Evolutionary conservation across 2,797 vertebrate genomes (phyloP), one percentile per base, ranked within the genome.

Genomic region (Gobio occitaniae): DNA sequence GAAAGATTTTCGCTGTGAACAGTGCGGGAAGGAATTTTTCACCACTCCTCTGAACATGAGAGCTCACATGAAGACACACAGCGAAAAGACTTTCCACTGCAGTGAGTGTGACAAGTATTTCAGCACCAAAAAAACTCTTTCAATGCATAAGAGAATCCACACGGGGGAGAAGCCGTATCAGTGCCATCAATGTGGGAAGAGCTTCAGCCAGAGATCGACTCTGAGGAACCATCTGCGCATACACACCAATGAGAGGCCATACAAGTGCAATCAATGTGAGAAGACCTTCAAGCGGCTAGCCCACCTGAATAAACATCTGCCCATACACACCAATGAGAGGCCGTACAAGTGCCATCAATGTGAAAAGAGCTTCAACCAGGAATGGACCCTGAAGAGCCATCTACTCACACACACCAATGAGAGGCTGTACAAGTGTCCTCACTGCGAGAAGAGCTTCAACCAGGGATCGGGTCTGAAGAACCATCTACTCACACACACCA

Each of bases 311-410:
- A 36, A n/a, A 5, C 86, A 87, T 11, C 61, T 80, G 38, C 86
- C 56, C 52, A 54, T n/a, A 50, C 86, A 87, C 13, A 84, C 78
- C 59, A 87, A 84, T 6, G 86, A 87, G 71, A 80, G 38, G 36
- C 78, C 71, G 8, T 78, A 75, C 50, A 10, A 48, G 3, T 48
- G 47, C 11, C 47, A 10, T 48, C 47, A 48, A 12, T 48, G 47
- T 48, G 47, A 48, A 3, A 48, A 48, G 47, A 48, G 47, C 47
- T 48, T 48, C 41, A 41, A 41, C 41, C 41, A 41, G 41, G 41
- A 41, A 8, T 41, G 41, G 41, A 7, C 7, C 8, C 41, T 41
- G 41, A 41, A 48, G 47, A 48, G 11, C 9, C 47, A 48, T 12
- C 47, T 48, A 12, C 10, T 48, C 47, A 48, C 1, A 12, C 47